Evolutionary conservation across 2,888 invertebrate genomes (phyloP).

Genomic region (Byasa hedistus): DNA sequence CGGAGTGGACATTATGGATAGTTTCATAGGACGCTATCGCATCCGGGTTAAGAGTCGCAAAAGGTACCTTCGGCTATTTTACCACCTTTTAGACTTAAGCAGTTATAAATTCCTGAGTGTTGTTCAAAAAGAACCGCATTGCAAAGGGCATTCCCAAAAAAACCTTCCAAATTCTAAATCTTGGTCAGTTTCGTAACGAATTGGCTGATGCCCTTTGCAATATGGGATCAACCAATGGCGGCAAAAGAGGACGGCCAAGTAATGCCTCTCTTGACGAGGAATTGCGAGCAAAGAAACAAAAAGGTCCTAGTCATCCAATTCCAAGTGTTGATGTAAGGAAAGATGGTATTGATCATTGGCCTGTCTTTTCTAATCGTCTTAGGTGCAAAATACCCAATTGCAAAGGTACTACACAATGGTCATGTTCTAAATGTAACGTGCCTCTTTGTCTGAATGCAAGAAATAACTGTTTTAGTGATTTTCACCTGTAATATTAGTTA

Average conservation of each 20-base stretch:
- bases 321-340: conserved; percentile 41
- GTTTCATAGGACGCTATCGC: conserved; percentile 45
- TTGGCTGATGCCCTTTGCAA: background rate
- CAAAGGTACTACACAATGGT: conserved; percentile 38
- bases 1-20: conserved; percentile 50
- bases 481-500: background rate
- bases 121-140: background rate
- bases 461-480: background rate
- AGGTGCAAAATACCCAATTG: conserved; percentile 39
- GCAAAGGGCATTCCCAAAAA: background rate
- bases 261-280: conserved; percentile 35
- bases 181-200: background rate
- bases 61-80: conserved; percentile 50
- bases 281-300: conserved; percentile 38
- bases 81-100: conserved; percentile 45
- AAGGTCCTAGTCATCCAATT: conserved; percentile 36
- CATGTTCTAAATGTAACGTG: conserved; percentile 37
- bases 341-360: conserved; percentile 44
- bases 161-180: background rate
- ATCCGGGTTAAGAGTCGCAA: conserved; percentile 47
- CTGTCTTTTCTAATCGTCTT: conserved; percentile 38
- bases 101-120: conserved; percentile 44
- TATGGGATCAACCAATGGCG: background rate
- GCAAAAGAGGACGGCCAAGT: conserved; percentile 7
- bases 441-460: conserved; percentile 19